These are phyloP conservation scores for Platycercus adscitus DNA, from an alignment of 2,113 vertebrate species.

Conservation along the genomic window DNA sequence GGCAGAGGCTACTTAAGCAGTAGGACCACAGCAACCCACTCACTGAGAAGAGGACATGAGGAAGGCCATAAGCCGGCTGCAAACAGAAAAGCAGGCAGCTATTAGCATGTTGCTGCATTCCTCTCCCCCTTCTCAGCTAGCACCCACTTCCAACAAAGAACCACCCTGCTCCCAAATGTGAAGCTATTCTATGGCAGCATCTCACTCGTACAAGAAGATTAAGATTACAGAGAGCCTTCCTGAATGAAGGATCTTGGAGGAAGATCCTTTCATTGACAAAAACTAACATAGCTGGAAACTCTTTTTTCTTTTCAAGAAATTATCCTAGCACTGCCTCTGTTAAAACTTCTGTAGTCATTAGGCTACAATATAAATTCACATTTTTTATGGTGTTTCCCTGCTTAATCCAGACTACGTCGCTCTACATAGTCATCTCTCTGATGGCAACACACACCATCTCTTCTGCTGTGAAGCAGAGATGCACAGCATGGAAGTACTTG, in stretches of 20 bases:
- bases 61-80: not conserved
- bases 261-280: not conserved
- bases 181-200: not conserved
- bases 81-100: not conserved
- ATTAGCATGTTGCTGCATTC: not conserved
- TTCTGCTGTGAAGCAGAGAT: not conserved
- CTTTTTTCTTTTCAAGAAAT: not conserved
- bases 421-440: not conserved
- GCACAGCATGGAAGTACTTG: not conserved
- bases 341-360: not conserved
- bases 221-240: not conserved
- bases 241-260: not conserved
- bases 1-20: not conserved
- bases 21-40: not conserved
- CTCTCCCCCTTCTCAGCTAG: not conserved
- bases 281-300: not conserved
- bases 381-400: not conserved
- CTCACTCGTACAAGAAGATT: not conserved
- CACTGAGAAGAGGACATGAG: not conserved
- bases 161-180: not conserved
- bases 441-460: not conserved
- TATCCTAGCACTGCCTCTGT: not conserved
- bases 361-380: not conserved
- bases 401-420: not conserved
- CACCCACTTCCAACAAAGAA: not conserved